These are phyloP conservation scores for Chymomyza amoena DNA, from an alignment of 2,888 invertebrate genomes.

Conservation along the genomic window DNA sequence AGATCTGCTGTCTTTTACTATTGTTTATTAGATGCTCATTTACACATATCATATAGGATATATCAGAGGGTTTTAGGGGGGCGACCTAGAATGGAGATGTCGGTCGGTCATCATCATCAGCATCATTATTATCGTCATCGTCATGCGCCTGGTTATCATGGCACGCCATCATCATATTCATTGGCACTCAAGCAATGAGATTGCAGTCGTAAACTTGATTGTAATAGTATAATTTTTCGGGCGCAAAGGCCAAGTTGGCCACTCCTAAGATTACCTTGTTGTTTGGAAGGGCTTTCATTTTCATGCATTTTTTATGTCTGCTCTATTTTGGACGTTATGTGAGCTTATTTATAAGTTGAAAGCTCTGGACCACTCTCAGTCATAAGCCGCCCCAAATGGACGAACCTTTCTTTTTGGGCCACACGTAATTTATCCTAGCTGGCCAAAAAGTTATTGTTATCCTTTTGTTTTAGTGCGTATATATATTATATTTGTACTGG, in stretches of 20 bases:
- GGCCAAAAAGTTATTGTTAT: constrained; percentile 68
- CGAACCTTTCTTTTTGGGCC: constrained; percentile 34
- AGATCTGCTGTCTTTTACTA: background rate
- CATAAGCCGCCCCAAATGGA: constrained; percentile 47
- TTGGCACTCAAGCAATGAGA: constrained; percentile 58
- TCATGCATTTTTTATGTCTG: constrained; percentile 66
- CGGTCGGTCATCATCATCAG: constrained; percentile 37
- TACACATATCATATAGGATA: constrained; percentile 2
- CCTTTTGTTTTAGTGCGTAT: constrained; percentile 68
- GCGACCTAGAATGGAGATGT: background rate
- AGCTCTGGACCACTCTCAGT: constrained; percentile 13
- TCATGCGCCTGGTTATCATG: background rate
- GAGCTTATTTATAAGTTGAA: constrained; percentile 36
- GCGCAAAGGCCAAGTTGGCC: constrained; percentile 27
- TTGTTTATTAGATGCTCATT: constrained; percentile 5
- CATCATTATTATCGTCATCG: constrained; percentile 44
- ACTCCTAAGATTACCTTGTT: constrained; percentile 19
- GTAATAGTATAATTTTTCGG: constrained; percentile 65
- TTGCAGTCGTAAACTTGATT: constrained; percentile 69
- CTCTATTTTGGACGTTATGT: constrained; percentile 45
- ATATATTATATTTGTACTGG: constrained; percentile 29
- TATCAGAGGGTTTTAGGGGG: background rate
- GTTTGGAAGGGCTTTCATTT: constrained; percentile 41
- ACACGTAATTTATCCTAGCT: constrained; percentile 18
- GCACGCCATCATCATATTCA: constrained; percentile 54